A percentile compares a stretch with the other conserved stretches of the same genome.
phyloP scores from a whole-genome alignment of 2,113 vertebrate genomes.

The Okapia johnstoni region DNA sequence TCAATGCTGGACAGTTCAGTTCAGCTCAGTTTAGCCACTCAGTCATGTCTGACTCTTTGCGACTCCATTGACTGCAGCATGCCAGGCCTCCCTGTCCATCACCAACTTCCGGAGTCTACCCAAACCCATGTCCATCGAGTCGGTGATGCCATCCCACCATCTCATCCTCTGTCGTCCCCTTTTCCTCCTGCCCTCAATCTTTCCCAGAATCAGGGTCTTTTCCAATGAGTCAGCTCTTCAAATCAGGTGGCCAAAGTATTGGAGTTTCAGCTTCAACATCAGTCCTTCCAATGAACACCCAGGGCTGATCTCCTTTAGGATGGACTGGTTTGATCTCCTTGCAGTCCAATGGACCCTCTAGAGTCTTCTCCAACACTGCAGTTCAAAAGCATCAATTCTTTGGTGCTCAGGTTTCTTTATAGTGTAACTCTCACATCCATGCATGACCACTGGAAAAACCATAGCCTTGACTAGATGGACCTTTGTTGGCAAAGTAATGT shows the following conservation, averaged over 20 bases:
- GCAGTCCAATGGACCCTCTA: not conserved
- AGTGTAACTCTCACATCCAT: not conserved
- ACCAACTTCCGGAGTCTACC: fast-evolving
- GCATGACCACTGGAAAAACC: not conserved
- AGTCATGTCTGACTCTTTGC: not conserved
- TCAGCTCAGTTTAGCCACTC: fast-evolving
- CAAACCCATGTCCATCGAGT: not conserved
- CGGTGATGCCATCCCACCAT: not conserved
- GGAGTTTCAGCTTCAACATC: not conserved
- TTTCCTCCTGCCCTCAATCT: not conserved
- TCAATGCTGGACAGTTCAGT: not conserved
- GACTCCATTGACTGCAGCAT: not conserved
- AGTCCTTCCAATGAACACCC: not conserved
- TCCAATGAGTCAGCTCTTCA: not conserved
- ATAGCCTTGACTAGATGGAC: not conserved
- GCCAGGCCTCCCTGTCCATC: not conserved
- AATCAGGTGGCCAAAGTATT: not conserved
- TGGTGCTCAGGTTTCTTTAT: not conserved
- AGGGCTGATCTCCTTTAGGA: not conserved
- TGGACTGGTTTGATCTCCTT: not conserved
- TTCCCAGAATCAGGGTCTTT: not conserved
- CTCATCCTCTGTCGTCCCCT: not conserved
- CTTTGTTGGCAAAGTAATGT: not conserved
- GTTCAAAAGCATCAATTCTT: not conserved
- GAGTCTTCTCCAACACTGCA: not conserved